Evolutionary conservation across 2,797 vertebrate genomes (phyloP).

Genomic region (Sparidentex hasta): DNA sequence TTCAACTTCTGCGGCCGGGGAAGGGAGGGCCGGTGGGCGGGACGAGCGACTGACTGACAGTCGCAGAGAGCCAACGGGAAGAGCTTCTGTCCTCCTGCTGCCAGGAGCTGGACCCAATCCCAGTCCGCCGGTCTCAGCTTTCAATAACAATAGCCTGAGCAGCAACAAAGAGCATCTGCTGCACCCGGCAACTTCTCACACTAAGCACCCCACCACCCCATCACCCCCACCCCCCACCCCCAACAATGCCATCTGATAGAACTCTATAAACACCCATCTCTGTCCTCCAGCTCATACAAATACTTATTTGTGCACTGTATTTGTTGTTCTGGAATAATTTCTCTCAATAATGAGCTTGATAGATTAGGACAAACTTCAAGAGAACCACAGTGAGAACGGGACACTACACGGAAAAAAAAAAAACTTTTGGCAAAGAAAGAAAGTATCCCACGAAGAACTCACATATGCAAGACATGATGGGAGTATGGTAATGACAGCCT

Average conservation of each 20-base stretch:
- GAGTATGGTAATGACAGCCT: neutral
- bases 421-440: neutral
- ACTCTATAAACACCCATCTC: conserved; percentile 13
- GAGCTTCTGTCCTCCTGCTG: conserved; percentile 72
- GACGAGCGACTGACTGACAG: conserved; percentile 51
- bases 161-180: conserved; percentile 84
- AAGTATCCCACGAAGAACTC: neutral
- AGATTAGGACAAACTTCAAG: neutral
- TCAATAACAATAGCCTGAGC: conserved; percentile 82
- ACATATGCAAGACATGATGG: neutral
- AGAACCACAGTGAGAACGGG: neutral
- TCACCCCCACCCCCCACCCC: too few relatives aligned
- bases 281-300: neutral
- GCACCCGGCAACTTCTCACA: conserved; percentile 69
- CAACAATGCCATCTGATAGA: conserved; percentile 29
- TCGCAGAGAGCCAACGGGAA: conserved; percentile 84
- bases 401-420: neutral
- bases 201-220: conserved; percentile 33
- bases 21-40: conserved; percentile 36
- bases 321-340: neutral
- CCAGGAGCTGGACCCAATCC: conserved; percentile 84
- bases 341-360: neutral
- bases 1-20: conserved; percentile 86
- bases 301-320: neutral
- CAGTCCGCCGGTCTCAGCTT: conserved; percentile 66